phyloP scores from a whole-genome alignment of 2,888 invertebrate genomes.

The Caenorhabditis sulstoni region DNA sequence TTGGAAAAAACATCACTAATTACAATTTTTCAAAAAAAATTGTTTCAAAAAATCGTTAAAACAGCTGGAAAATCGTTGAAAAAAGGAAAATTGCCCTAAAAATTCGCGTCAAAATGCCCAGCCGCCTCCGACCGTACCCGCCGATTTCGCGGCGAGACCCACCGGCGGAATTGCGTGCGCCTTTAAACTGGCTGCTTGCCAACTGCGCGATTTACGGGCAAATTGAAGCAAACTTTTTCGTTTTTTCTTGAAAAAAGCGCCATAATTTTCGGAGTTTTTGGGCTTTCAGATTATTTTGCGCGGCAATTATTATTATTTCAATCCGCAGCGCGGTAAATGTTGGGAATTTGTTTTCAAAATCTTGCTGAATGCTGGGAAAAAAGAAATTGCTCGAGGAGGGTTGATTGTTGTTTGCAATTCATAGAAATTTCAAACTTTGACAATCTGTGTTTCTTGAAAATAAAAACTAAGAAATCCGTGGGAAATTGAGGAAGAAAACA shows the following conservation, averaged over 20 bases:
- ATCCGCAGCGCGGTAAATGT: too few relatives aligned
- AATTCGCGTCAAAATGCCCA: constrained; percentile 35
- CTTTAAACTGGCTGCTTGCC: constrained; percentile 30
- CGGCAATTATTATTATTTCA: too few relatives aligned
- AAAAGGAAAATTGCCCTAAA: constrained; percentile 36
- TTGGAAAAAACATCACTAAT: background rate
- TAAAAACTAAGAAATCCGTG: too few relatives aligned
- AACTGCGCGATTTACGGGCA: constrained; percentile 29
- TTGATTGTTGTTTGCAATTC: too few relatives aligned
- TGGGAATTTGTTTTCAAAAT: too few relatives aligned
- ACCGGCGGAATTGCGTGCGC: constrained; percentile 24
- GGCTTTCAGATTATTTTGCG: too few relatives aligned
- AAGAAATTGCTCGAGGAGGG: too few relatives aligned
- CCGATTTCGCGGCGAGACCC: constrained; percentile 41
- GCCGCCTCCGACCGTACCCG: background rate
- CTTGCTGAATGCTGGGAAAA: too few relatives aligned
- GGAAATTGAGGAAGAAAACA: too few relatives aligned
- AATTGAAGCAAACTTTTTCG: background rate
- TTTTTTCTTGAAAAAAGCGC: background rate
- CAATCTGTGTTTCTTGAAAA: too few relatives aligned
- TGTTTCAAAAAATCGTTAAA: background rate
- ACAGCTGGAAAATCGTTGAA: constrained; percentile 9
- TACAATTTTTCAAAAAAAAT: background rate
- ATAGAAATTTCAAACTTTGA: too few relatives aligned
- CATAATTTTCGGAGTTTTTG: too few relatives aligned